A percentile compares a stretch with the other conserved stretches of the same genome.
phyloP scores from a whole-genome alignment of 2,888 invertebrate genomes.

The Tenodera sinensis region DNA sequence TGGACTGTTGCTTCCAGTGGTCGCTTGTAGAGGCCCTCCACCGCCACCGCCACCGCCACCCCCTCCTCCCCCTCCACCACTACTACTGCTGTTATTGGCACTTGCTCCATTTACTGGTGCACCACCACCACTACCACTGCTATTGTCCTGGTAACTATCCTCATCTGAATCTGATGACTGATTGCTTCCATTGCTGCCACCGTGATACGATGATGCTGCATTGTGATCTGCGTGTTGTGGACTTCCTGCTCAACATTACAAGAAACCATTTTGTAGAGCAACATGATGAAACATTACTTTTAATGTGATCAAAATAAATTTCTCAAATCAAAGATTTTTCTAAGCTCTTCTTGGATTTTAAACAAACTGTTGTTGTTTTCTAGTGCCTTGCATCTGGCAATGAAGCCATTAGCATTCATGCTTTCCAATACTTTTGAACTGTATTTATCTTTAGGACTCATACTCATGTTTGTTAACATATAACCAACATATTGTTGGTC shows the following conservation, averaged over 20 bases:
- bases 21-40: conserved; percentile 34
- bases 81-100: conserved; percentile 35
- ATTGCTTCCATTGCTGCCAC: conserved; percentile 68
- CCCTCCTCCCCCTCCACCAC: conserved; percentile 39
- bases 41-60: conserved; percentile 35
- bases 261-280: background rate
- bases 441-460: no score
- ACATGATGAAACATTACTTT: no score
- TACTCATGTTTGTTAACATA: no score
- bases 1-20: conserved; percentile 36
- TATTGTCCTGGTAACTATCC: conserved; percentile 53
- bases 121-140: conserved; percentile 6
- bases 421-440: no score
- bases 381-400: no score
- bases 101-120: conserved; percentile 38
- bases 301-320: no score
- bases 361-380: no score
- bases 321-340: no score
- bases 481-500: no score
- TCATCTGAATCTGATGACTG: conserved; percentile 82
- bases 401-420: no score
- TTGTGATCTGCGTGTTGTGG: conserved; percentile 37
- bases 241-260: conserved; percentile 22
- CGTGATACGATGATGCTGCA: conserved; percentile 27
- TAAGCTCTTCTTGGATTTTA: no score